These are phyloP conservation scores for Pomatorhinus ruficollis DNA, from an alignment of 2,113 vertebrate genomes.

Conservation along the genomic window DNA sequence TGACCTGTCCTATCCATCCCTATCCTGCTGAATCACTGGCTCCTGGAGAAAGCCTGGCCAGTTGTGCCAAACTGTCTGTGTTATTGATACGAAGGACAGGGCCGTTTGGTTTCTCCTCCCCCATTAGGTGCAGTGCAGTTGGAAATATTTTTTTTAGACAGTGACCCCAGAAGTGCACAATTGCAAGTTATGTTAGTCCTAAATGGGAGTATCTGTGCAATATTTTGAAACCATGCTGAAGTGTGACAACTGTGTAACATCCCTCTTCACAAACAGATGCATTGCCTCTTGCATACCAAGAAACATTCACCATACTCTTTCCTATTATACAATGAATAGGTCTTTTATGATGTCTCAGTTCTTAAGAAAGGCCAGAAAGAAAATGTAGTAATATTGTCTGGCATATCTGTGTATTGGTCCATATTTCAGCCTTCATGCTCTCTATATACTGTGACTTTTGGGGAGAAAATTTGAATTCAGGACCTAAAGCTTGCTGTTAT, in stretches of 20 bases:
- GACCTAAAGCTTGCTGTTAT: not conserved
- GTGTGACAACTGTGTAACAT: not conserved
- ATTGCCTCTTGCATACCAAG: not conserved
- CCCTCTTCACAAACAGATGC: not conserved
- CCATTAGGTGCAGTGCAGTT: not conserved
- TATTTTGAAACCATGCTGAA: not conserved
- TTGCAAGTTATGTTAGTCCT: not conserved
- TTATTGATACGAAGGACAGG: not conserved
- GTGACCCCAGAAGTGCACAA: not conserved
- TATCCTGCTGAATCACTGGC: conserved; percentile 25
- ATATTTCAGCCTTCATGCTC: not conserved
- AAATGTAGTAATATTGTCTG: not conserved
- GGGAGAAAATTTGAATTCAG: not conserved
- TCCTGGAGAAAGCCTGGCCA: not conserved
- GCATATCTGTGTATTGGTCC: not conserved
- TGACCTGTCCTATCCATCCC: not conserved
- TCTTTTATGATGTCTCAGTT: not conserved
- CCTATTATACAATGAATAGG: not conserved
- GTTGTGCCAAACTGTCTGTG: not conserved
- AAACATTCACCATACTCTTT: not conserved
- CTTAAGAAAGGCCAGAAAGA: not conserved
- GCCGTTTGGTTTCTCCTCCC: not conserved
- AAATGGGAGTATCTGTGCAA: not conserved
- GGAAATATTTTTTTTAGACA: not conserved
- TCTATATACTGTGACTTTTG: not conserved